Evolutionary conservation across 2,888 invertebrate genomes (phyloP).

Genomic region (Polyommatus icarus): DNA sequence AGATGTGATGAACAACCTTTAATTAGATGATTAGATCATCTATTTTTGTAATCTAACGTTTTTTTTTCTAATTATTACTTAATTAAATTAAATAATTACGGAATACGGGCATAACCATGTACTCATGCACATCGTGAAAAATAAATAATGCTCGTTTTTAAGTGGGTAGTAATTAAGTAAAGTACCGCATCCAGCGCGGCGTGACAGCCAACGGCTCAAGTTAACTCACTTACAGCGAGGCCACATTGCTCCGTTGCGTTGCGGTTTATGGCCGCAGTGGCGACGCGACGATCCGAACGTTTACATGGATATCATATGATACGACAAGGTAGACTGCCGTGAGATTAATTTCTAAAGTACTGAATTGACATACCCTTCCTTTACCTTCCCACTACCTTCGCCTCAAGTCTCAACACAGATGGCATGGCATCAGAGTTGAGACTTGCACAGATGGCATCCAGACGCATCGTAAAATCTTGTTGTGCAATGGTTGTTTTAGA

Average conservation of each 20-base stretch:
- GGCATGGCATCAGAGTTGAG: too few species aligned
- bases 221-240: slow-evolving; percentile 1
- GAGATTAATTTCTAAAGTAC: too few species aligned
- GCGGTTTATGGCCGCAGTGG: not conserved
- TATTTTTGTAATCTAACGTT: not conserved
- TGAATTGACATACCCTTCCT: too few species aligned
- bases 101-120: not conserved
- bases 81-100: not conserved
- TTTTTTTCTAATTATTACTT: not conserved
- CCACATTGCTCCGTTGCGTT: not conserved
- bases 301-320: not conserved
- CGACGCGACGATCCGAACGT: not conserved
- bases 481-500: too few species aligned
- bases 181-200: slow-evolving; percentile 1
- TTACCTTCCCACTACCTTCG: too few species aligned
- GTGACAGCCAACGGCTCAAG: slow-evolving; percentile 7
- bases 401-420: too few species aligned
- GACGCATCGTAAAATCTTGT: too few species aligned
- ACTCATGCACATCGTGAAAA: slow-evolving; percentile 1
- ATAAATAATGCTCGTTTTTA: not conserved
- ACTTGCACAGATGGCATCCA: too few species aligned
- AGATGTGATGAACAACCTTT: too few species aligned
- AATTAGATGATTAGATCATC: not conserved
- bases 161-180: not conserved
- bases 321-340: too few species aligned